phyloP scores from a whole-genome alignment of 2,113 vertebrate species.

The Lamprotornis superbus region DNA sequence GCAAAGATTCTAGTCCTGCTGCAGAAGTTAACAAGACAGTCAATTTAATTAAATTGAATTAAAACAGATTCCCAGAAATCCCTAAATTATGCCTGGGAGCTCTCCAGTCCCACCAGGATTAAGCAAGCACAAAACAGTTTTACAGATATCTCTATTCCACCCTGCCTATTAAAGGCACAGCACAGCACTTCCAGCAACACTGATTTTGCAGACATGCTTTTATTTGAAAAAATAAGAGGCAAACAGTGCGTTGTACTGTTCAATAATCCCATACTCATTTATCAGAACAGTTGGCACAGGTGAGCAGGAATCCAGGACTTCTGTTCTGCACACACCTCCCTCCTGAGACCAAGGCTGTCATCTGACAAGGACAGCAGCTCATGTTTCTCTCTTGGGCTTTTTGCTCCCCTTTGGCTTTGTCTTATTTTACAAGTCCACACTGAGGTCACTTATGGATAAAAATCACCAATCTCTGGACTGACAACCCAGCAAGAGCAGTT shows the following conservation, averaged over 20 bases:
- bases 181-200: background rate
- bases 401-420: background rate
- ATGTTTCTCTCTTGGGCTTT: background rate
- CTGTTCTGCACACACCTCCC: background rate
- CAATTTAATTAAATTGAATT: background rate
- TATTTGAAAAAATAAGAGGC: background rate
- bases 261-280: background rate
- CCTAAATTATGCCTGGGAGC: background rate
- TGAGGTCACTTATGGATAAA: background rate
- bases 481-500: background rate
- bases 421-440: background rate
- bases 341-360: rapidly evolving
- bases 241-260: rapidly evolving
- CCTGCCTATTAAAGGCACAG: background rate
- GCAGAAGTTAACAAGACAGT: background rate
- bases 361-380: background rate
- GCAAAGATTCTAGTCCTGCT: background rate
- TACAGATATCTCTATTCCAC: background rate
- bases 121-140: background rate
- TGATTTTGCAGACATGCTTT: background rate
- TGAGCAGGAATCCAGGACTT: background rate
- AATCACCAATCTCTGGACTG: background rate
- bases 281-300: background rate
- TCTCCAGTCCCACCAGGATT: background rate
- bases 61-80: background rate